Evolutionary conservation across 2,888 invertebrate genomes (phyloP).

Genomic region (Leptothorax acervorum): DNA sequence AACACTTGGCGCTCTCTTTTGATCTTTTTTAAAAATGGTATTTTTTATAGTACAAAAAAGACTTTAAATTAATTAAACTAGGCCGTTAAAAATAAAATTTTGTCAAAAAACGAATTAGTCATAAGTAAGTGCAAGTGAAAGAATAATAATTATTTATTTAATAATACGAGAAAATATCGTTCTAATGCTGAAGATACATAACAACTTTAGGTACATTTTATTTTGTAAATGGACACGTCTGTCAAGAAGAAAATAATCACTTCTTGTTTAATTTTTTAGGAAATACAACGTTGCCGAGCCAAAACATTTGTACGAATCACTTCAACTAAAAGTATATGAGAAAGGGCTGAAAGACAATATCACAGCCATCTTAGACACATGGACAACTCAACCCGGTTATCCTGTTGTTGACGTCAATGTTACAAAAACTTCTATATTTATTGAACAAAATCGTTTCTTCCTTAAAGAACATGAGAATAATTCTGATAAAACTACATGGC

Average conservation of each 20-base stretch:
- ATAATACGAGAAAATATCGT: neutral
- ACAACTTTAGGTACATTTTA: neutral
- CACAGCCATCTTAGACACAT: conserved; percentile 87
- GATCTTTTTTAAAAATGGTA: no score
- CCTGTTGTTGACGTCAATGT: conserved; percentile 87
- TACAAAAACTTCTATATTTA: neutral
- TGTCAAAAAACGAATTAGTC: neutral
- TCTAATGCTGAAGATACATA: neutral
- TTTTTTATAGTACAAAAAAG: neutral
- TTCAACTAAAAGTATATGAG: conserved; percentile 79
- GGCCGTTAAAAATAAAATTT: neutral
- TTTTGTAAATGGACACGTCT: neutral
- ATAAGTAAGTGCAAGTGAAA: neutral
- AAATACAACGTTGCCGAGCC: conserved; percentile 73
- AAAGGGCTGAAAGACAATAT: conserved; percentile 78
- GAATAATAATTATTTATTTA: neutral
- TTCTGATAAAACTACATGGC: conserved; percentile 87
- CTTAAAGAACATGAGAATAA: conserved; percentile 53
- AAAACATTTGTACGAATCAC: conserved; percentile 73
- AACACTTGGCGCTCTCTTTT: no score
- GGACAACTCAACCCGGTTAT: conserved; percentile 88
- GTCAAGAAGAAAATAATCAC: neutral
- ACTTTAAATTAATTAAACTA: neutral
- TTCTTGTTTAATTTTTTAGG: conserved; percentile 62
- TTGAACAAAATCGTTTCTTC: conserved; percentile 77